Evolutionary conservation across 2,113 vertebrate species (phyloP).

Genomic region (Colius striatus): DNA sequence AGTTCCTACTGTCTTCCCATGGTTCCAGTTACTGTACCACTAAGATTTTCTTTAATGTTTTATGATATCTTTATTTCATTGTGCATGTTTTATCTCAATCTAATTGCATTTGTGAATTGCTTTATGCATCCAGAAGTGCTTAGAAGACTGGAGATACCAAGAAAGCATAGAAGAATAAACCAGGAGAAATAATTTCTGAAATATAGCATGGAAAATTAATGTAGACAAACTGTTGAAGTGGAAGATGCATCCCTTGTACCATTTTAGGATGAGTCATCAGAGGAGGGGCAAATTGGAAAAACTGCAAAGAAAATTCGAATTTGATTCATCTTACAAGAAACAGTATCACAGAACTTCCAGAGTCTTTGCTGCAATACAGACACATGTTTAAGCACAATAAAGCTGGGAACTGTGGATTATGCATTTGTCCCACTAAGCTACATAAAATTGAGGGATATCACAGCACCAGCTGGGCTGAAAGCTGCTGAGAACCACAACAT

Average conservation of each 20-base stretch:
- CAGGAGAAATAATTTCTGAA: slow-evolving; percentile 16
- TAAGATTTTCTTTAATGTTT: slow-evolving; percentile 13
- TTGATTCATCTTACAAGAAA: not conserved
- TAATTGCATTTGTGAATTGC: slow-evolving; percentile 46
- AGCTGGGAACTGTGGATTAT: not conserved
- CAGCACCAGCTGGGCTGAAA: not conserved
- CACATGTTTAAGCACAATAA: not conserved
- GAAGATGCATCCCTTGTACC: not conserved
- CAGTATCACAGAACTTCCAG: not conserved
- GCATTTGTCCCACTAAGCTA: not conserved
- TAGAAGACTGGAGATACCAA: not conserved
- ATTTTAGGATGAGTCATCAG: not conserved
- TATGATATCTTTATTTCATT: slow-evolving; percentile 26
- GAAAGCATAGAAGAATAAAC: slow-evolving; percentile 3
- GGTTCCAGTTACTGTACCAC: not conserved
- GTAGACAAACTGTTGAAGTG: not conserved
- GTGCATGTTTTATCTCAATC: slow-evolving; percentile 12
- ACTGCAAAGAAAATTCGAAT: not conserved
- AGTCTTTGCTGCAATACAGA: not conserved
- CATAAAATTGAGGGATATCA: not conserved
- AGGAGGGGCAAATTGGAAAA: not conserved
- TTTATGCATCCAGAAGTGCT: not conserved
- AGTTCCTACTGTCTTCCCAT: not conserved
- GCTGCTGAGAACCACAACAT: not conserved
- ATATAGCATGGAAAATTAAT: not conserved